These are phyloP conservation scores for Bergia sp. DNA, from an alignment of 92 coral and sea anemone genomes.

Conservation along the genomic window DNA sequence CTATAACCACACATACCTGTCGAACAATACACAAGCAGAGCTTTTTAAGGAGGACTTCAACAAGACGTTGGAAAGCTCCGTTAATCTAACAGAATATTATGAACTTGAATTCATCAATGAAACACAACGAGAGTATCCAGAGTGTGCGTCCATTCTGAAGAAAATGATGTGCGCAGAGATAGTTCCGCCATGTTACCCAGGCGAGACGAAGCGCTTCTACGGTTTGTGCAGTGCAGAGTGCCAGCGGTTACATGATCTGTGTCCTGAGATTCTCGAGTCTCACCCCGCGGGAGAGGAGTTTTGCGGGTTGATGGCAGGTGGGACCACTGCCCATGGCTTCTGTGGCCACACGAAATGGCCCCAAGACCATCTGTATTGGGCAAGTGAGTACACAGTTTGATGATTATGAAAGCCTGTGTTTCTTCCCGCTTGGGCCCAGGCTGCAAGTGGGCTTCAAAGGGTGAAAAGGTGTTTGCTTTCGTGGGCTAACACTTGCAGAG, in stretches of 20 bases:
- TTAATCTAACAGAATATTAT: slow-evolving; percentile 27
- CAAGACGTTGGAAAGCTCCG: slow-evolving; percentile 11
- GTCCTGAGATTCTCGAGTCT: slow-evolving; percentile 24
- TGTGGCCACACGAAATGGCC: slow-evolving; percentile 42
- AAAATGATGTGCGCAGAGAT: slow-evolving; percentile 26
- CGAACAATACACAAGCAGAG: slow-evolving; percentile 22
- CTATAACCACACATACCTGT: slow-evolving; percentile 35
- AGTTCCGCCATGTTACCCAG: slow-evolving; percentile 33
- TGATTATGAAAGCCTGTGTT: background rate
- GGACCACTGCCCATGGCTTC: slow-evolving; percentile 27
- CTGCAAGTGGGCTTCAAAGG: no score
- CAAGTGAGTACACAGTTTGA: slow-evolving; percentile 10
- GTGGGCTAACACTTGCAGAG: no score
- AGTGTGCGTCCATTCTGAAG: slow-evolving; percentile 39
- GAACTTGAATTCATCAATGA: slow-evolving; percentile 22
- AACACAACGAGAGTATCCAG: slow-evolving; percentile 16
- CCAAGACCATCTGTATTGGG: background rate
- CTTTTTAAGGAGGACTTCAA: slow-evolving; percentile 5
- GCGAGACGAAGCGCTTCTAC: slow-evolving; percentile 37
- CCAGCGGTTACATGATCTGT: slow-evolving; percentile 33
- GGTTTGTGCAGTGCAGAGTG: slow-evolving; percentile 30
- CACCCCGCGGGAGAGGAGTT: slow-evolving; percentile 21
- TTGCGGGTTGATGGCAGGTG: slow-evolving; percentile 22
- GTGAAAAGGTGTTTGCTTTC: no score
- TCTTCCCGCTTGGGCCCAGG: no score